A percentile compares a stretch with the other conserved stretches of the same genome.
Conservation (phyloP, 2,888 invertebrate genomes). For the Parasteatoda lunata region DNA sequence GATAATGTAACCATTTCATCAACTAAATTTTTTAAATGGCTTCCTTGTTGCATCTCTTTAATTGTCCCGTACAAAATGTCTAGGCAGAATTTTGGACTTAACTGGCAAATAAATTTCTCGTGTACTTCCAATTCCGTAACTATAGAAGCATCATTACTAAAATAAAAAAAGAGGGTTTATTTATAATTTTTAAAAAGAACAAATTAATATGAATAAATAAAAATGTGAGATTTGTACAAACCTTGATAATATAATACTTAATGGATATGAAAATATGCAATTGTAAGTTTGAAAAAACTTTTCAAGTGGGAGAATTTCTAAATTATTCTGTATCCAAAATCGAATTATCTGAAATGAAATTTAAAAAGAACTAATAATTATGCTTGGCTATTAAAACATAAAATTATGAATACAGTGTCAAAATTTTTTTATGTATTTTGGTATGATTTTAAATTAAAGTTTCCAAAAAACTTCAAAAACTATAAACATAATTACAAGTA, state of each 20-base stretch:
- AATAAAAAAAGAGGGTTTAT: background rate
- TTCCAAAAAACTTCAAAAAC: too few relatives aligned
- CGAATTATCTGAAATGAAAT: constrained; percentile 49
- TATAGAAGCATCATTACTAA: constrained; percentile 8
- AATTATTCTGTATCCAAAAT: constrained; percentile 61
- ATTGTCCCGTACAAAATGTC: constrained; percentile 38
- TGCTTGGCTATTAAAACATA: background rate
- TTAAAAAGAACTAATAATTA: constrained; percentile 13
- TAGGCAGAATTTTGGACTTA: constrained; percentile 62
- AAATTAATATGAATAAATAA: background rate
- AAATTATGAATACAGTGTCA: background rate
- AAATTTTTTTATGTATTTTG: too few relatives aligned
- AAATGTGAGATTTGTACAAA: constrained; percentile 8
- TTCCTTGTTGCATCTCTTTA: constrained; percentile 44
- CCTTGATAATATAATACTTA: constrained; percentile 58
- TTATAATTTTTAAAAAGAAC: background rate
- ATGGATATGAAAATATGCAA: constrained; percentile 57
- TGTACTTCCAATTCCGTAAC: constrained; percentile 15
- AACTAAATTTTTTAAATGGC: constrained; percentile 31
- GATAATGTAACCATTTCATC: constrained; percentile 58
- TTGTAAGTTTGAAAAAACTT: constrained; percentile 47
- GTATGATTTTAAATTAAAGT: too few relatives aligned
- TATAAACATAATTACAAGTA: too few relatives aligned
- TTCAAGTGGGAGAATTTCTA: constrained; percentile 50
- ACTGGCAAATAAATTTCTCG: constrained; percentile 33